Percentiles rank a stretch among this genome's conserved stretches.
Evolutionary conservation across 2,113 vertebrate species (phyloP).

Genomic region (Laticauda colubrina): DNA sequence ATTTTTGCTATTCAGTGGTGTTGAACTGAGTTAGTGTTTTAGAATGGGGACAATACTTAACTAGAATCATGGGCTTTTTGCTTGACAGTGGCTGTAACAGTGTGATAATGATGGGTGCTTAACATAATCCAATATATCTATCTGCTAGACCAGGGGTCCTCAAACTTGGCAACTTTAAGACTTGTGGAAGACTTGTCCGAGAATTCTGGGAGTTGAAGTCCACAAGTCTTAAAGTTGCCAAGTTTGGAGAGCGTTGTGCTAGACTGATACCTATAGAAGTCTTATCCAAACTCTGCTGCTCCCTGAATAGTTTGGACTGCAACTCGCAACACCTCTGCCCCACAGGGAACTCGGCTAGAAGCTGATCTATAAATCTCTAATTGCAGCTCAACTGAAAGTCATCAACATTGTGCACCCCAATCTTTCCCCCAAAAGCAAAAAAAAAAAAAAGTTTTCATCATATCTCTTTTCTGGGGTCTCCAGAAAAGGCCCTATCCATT

Average conservation of each 20-base stretch:
- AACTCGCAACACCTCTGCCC: neutral
- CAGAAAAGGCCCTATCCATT: neutral
- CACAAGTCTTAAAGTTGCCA: too few species aligned
- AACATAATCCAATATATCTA: neutral
- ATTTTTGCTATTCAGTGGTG: neutral
- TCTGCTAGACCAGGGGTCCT: neutral
- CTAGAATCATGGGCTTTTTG: neutral
- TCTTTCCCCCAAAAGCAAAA: neutral
- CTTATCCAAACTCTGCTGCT: neutral
- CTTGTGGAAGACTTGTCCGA: too few species aligned
- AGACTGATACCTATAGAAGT: neutral
- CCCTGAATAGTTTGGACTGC: neutral
- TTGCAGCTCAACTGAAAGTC: neutral
- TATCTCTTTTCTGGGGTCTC: neutral
- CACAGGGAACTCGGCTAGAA: neutral
- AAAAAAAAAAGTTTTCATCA: neutral
- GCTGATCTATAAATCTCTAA: neutral
- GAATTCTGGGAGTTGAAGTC: too few species aligned
- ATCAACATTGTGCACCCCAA: neutral
- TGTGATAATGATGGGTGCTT: neutral
- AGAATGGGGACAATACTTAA: neutral
- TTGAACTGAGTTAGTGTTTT: neutral
- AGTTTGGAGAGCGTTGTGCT: too few species aligned
- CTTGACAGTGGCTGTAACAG: neutral
- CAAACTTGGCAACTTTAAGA: too few species aligned